Evolutionary conservation across 1,140 invertebrate species (phyloP), one percentile per base, ranked within the genome.

Genomic region (Bombus superbus): DNA sequence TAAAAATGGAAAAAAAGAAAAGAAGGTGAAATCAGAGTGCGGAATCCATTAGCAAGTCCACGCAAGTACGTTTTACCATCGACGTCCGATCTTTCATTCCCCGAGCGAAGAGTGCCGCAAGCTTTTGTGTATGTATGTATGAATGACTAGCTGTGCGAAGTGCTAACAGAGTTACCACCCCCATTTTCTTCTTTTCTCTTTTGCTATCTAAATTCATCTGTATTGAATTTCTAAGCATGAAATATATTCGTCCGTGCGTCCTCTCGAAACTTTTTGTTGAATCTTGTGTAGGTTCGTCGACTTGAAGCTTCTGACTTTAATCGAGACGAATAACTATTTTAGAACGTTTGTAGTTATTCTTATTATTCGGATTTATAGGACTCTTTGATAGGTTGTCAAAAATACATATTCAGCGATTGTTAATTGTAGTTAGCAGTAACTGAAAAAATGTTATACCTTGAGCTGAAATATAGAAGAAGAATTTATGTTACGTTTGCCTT

Each of bases 31-130:
- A 91, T 91, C 90, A 64, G 83, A 91, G 90, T 88, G 89, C 86
- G 82, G 86, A 87, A 92, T 92, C 91, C 91, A 92, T 92, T 92
- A 92, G 91, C 86, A 83, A 79, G 83, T 81, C 47, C 72, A 44
- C 42, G 77, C 74, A 47, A 47, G 57, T 85, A 80, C 83, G 84
- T 85, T 92, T 91, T 88, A 89, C 84, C 89, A 89, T 92, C 82
- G 91, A 89, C 89, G 88, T 68, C 75, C 91, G 83, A 92, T 91
- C 91, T 91, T 92, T 92, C 91, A 92, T 91, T 74, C 81, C 42
- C 75, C 47, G 71, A 59, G 68, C 40, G 83, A 91, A 74, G 81
- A 79, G 76, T 62, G 53, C 64, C 72, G 35, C 53, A 79, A 86
- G 88, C 85, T 88, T 87, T 90, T 90, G 74, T 76, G 77, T 79